Evolutionary conservation across 2,797 vertebrate genomes (phyloP).

Genomic region (Odontamblyopus lacepedii): DNA sequence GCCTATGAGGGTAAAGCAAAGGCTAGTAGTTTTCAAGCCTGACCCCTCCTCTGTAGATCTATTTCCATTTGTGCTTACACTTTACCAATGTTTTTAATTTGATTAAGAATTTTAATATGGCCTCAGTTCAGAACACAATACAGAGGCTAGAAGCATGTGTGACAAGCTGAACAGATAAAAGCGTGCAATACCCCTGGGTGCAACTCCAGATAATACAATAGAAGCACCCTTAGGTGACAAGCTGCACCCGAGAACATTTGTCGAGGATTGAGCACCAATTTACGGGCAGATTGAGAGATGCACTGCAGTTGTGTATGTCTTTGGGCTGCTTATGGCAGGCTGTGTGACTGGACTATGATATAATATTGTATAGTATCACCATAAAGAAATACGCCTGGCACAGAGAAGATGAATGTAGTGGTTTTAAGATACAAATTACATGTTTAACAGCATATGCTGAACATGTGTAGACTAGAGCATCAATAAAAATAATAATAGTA

Average conservation of each 20-base stretch:
- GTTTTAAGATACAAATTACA: conserved; percentile 17
- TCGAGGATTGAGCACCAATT: conserved; percentile 53
- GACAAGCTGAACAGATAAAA: conserved; percentile 43
- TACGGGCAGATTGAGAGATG: conserved; percentile 41
- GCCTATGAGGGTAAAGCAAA: no score
- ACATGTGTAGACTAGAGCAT: neutral
- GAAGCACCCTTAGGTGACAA: conserved; percentile 59
- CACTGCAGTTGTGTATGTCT: conserved; percentile 36
- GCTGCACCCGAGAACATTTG: conserved; percentile 51
- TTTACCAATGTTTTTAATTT: conserved; percentile 38
- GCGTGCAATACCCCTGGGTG: conserved; percentile 20
- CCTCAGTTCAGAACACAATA: neutral
- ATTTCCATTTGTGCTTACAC: conserved; percentile 26
- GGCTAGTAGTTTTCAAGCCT: no score
- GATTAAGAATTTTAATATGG: conserved; percentile 30
- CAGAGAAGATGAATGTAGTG: conserved; percentile 24
- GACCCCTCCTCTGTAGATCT: no score
- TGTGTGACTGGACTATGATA: conserved; percentile 16
- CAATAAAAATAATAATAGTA: neutral
- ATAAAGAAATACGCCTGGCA: conserved; percentile 36
- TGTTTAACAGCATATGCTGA: neutral
- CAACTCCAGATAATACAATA: conserved; percentile 51
- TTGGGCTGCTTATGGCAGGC: conserved; percentile 44
- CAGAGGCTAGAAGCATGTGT: conserved; percentile 23
- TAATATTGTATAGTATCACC: conserved; percentile 16